Conservation (phyloP, 1,140 invertebrate genomes). For the Zelostemma sp. region DNA sequence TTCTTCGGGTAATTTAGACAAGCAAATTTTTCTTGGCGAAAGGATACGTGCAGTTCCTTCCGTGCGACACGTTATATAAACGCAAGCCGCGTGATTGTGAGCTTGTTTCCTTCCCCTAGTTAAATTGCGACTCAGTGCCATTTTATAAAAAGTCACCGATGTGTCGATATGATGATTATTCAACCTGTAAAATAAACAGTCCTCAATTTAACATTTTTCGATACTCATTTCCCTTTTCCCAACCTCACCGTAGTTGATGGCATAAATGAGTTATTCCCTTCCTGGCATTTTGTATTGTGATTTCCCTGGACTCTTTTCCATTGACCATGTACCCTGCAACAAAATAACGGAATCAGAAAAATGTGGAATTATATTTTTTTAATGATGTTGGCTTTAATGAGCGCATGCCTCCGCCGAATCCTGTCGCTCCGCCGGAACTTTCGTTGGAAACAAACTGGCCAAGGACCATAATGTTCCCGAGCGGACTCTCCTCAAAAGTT, state of each 20-base stretch:
- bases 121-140: constrained; percentile 89
- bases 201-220: constrained; percentile 9
- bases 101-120: constrained; percentile 91
- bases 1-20: background rate
- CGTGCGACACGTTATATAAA: constrained; percentile 96
- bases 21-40: constrained; percentile 60
- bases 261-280: constrained; percentile 84
- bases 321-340: constrained; percentile 81
- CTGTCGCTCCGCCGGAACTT: constrained; percentile 83
- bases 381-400: too few relatives aligned
- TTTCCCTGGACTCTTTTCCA: constrained; percentile 89
- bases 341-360: constrained; percentile 24
- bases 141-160: constrained; percentile 96
- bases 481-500: constrained; percentile 93
- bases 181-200: constrained; percentile 70
- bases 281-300: constrained; percentile 90
- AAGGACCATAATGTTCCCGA: constrained; percentile 87
- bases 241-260: constrained; percentile 76
- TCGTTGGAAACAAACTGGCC: constrained; percentile 94
- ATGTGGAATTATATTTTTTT: too few relatives aligned
- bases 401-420: constrained; percentile 80
- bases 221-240: background rate
- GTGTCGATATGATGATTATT: constrained; percentile 94
- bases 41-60: constrained; percentile 95
- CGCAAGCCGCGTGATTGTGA: constrained; percentile 96